Base-by-base conservation (phyloP, 2,797 vertebrate species). In the Lacerta agilis region DNA sequence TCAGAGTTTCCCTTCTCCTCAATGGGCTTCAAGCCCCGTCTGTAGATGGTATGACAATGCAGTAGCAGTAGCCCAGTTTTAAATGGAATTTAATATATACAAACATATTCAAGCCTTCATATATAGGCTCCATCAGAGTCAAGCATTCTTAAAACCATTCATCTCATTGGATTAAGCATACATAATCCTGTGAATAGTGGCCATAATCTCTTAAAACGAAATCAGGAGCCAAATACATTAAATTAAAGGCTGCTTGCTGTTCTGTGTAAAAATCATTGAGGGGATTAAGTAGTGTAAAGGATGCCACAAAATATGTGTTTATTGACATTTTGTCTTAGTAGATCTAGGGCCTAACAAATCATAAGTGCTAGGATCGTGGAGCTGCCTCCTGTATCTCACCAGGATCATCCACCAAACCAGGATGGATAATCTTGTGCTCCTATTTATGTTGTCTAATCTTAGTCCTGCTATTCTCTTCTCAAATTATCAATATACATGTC, bases 191-290 rank as follows among this genome's bases (percentile, higher is more conserved):
- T 36, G n/a, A n/a, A 43, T 45, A 55, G 82, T 36, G 82, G 45
- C n/a, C 69, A 55, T 83, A 72, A 58, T 83, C 69, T 72, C 45
- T 83, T 83, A 83, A 83, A 83, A 72, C 45, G 11, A 45, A 83
- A 83, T 72, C 82, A 72, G 33, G 82, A 33, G 18, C 6, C 43
- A 13, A 25, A 55, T 41, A 36, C 10, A 55, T 36, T 83, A 18
- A 38, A 25, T 83, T 27, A 72, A 55, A 83, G 67, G 41, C 67
- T 25, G 41, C 82, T 72, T 25, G 41, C 82, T 72, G 23, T 55
- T 83, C 69, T 55, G 2, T 83, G 17, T 45, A 9, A 6, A 20
- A 18, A 8, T 2, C 11, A 11, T 25, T n/a, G 6, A 72, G 33
- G 10, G 23, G 25, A 2, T 45, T 71, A 66, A 67, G 25, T 38